Percentiles rank a stretch among this genome's conserved stretches.
Evolutionary conservation across 1,140 invertebrate genomes (phyloP).

Genomic region (Orchestia grillus): DNA sequence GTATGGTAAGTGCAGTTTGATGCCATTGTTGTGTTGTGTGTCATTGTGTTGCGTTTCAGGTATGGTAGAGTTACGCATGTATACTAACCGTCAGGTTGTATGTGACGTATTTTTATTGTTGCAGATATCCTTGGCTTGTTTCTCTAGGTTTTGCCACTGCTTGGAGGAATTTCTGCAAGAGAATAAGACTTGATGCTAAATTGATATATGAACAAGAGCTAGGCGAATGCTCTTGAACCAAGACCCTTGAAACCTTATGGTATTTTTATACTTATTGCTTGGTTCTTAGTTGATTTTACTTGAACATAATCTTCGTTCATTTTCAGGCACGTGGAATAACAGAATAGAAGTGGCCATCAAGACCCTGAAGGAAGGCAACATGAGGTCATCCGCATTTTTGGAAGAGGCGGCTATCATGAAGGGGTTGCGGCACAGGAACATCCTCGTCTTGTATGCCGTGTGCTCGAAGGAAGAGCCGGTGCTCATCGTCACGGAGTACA

Average conservation of each 20-base stretch:
- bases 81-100: neutral
- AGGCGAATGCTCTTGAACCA: neutral
- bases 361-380: conserved; percentile 93
- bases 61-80: neutral
- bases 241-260: neutral
- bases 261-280: neutral
- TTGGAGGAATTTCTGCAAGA: too few species aligned
- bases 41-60: neutral
- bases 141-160: too few species aligned
- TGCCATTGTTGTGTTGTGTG: neutral
- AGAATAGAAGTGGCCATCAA: conserved; percentile 94
- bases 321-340: conserved; percentile 69
- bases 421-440: conserved; percentile 88
- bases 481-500: conserved; percentile 97
- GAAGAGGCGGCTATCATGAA: conserved; percentile 99
- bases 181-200: neutral
- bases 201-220: neutral
- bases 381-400: conserved; percentile 96
- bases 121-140: too few species aligned
- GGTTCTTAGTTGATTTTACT: neutral
- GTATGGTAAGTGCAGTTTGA: conserved; percentile 79
- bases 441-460: conserved; percentile 94
- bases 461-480: conserved; percentile 92
- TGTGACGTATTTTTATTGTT: neutral
- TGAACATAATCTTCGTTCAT: neutral